These are phyloP conservation scores for Lobophora halterata DNA, from an alignment of 2,888 invertebrate genomes.

Conservation along the genomic window DNA sequence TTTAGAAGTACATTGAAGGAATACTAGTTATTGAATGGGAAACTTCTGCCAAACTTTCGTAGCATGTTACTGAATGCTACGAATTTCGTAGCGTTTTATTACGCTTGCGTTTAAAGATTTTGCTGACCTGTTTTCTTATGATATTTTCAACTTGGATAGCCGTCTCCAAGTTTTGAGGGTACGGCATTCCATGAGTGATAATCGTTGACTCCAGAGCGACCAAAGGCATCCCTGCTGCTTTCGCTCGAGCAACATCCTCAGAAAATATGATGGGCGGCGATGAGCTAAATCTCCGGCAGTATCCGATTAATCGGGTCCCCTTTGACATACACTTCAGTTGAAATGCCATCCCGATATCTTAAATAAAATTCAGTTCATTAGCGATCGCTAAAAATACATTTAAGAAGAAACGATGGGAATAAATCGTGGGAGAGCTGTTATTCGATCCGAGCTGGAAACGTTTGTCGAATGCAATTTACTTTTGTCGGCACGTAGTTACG, in stretches of 20 bases:
- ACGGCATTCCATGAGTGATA: constrained; percentile 99
- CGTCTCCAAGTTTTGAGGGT: constrained; percentile 93
- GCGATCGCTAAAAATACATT: constrained; percentile 36
- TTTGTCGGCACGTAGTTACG: constrained; percentile 22
- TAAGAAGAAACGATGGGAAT: constrained; percentile 30
- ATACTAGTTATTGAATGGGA: too few relatives aligned
- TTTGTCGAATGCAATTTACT: constrained; percentile 30
- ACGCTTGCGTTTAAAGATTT: neutral
- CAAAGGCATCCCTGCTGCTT: constrained; percentile 84
- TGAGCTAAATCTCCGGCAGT: constrained; percentile 41
- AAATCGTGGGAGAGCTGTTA: constrained; percentile 31
- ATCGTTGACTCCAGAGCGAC: constrained; percentile 98
- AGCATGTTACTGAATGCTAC: constrained; percentile 29
- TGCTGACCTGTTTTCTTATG: constrained; percentile 84
- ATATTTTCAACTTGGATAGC: constrained; percentile 90
- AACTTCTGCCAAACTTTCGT: too few relatives aligned
- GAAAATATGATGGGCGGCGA: constrained; percentile 61
- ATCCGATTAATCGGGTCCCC: constrained; percentile 35
- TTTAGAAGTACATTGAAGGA: too few relatives aligned
- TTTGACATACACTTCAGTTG: constrained; percentile 45
- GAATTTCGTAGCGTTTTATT: constrained; percentile 16
- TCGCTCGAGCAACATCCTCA: constrained; percentile 84
- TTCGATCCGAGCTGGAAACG: constrained; percentile 21
- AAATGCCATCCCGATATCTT: constrained; percentile 53
- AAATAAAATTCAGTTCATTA: constrained; percentile 44